Evolutionary conservation across 1,140 invertebrate species (phyloP).

Genomic region (Hirudo medicinalis): DNA sequence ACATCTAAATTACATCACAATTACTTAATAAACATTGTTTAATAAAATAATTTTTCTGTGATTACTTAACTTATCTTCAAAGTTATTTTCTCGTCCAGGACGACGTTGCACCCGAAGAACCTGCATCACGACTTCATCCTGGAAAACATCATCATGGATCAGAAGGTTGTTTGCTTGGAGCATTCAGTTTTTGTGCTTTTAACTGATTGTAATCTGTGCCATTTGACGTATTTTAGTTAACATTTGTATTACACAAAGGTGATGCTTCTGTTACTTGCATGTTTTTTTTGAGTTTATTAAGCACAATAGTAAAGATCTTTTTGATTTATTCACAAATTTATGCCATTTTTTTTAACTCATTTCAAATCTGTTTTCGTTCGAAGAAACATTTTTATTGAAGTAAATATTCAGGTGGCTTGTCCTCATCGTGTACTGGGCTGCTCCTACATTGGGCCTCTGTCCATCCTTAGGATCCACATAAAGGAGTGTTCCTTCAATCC

Average conservation of each 20-base stretch:
- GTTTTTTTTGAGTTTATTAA: not conserved
- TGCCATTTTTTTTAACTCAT: not conserved
- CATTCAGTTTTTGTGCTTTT: not conserved
- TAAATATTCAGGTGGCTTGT: slow-evolving; percentile 28
- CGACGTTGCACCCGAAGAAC: slow-evolving; percentile 23
- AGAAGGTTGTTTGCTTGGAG: slow-evolving; percentile 26
- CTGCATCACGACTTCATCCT: slow-evolving; percentile 33
- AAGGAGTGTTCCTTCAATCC: slow-evolving; percentile 31
- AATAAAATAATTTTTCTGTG: not conserved
- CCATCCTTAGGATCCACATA: slow-evolving; percentile 26
- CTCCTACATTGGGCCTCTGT: slow-evolving; percentile 28
- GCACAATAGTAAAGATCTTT: not conserved
- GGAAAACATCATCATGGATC: slow-evolving; percentile 34
- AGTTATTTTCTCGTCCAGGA: slow-evolving; percentile 24
- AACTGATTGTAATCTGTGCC: not conserved
- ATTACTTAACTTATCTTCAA: not conserved
- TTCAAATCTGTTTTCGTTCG: not conserved
- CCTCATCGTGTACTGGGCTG: slow-evolving; percentile 27
- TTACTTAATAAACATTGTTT: not conserved
- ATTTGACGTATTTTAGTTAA: not conserved
- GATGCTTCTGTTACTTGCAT: not conserved
- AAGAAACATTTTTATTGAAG: not conserved
- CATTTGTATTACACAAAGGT: not conserved
- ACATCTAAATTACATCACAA: not conserved
- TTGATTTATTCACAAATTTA: not conserved